These are phyloP conservation scores for Oreochromis spilurus DNA, from an alignment of 2,113 vertebrate genomes.

Conservation along the genomic window DNA sequence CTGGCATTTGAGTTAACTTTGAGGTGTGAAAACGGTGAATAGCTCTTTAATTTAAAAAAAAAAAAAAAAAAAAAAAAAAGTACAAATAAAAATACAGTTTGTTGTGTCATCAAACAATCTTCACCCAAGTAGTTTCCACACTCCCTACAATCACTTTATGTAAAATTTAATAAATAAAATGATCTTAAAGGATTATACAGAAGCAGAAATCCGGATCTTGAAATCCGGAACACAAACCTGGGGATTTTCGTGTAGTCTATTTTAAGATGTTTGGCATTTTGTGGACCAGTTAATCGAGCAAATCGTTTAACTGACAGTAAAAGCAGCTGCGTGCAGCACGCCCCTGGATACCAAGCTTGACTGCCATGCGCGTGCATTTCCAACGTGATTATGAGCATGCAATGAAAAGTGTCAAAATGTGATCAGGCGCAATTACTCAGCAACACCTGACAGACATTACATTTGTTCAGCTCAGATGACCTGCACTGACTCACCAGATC, in stretches of 20 bases:
- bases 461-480: constrained; percentile 31
- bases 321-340: not conserved
- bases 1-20: not conserved
- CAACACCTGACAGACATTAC: constrained; percentile 34
- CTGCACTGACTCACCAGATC: constrained; percentile 29
- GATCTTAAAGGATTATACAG: not conserved
- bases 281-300: not conserved
- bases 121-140: not conserved
- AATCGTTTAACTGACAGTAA: not conserved
- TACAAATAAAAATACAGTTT: not conserved
- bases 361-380: not conserved
- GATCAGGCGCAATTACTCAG: not conserved
- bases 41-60: not conserved
- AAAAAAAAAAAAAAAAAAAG: not conserved
- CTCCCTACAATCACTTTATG: not conserved
- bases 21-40: not conserved
- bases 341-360: not conserved
- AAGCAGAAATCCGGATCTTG: not conserved
- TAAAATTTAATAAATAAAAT: not conserved
- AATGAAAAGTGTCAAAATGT: not conserved
- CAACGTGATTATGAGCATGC: not conserved
- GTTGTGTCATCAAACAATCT: not conserved
- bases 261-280: not conserved
- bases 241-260: not conserved
- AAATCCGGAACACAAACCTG: not conserved